Conservation (phyloP, 2,888 invertebrate genomes). For the Nymphalis c-album region DNA sequence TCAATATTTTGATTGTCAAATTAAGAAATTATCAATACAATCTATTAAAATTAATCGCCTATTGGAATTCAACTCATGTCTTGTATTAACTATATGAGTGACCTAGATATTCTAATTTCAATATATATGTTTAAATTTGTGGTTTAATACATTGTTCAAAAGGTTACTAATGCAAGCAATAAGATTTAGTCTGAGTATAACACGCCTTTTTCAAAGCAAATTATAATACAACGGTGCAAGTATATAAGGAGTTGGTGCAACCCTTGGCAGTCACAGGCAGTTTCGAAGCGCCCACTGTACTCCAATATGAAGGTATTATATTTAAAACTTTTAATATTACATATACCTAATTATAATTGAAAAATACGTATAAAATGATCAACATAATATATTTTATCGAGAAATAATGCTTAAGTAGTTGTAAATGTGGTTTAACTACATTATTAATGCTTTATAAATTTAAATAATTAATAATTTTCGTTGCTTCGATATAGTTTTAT, state of each 20-base stretch:
- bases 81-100: conserved; percentile 25
- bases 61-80: conserved; percentile 11
- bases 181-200: conserved; percentile 57
- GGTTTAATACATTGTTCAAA: conserved; percentile 37
- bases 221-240: conserved; percentile 41
- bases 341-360: not conserved
- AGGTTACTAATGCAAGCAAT: conserved; percentile 46
- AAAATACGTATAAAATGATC: too few species aligned
- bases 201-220: conserved; percentile 58
- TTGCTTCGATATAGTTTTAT: too few species aligned
- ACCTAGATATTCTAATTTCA: conserved; percentile 38
- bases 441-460: too few species aligned
- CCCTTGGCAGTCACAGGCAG: conserved; percentile 62
- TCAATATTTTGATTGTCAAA: not conserved
- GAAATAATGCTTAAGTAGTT: too few species aligned
- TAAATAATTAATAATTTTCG: too few species aligned
- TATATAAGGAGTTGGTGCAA: conserved; percentile 65
- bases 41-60: not conserved
- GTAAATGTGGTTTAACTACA: too few species aligned
- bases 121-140: conserved; percentile 33
- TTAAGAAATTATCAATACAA: not conserved
- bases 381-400: too few species aligned
- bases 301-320: conserved; percentile 68
- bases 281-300: conserved; percentile 47
- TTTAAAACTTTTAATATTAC: conserved; percentile 12